Evolutionary conservation across 1,140 invertebrate genomes (phyloP).

Genomic region (Drosophila neocordata): DNA sequence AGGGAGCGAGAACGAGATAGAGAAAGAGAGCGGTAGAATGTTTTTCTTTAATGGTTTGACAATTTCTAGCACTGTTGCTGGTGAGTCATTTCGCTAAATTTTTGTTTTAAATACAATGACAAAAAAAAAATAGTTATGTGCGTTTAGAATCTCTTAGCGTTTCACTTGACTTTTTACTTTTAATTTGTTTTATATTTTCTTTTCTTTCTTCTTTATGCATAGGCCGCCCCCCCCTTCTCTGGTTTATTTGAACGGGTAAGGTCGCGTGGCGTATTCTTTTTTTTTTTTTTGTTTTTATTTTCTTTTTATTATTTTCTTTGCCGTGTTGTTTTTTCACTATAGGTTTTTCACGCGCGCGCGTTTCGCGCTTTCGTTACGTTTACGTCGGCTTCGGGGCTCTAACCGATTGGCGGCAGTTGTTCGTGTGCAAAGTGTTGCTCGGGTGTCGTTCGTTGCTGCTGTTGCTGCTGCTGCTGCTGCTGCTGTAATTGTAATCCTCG

Average conservation of each 20-base stretch:
- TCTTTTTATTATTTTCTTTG: constrained; percentile 14
- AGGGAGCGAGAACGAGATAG: constrained; percentile 10
- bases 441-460: constrained; percentile 37
- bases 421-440: constrained; percentile 54
- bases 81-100: constrained; percentile 63
- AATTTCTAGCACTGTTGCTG: constrained; percentile 56
- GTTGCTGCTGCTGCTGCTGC: constrained; percentile 23
- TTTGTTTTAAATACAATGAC: constrained; percentile 29
- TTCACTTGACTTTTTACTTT: constrained; percentile 53
- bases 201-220: constrained; percentile 61
- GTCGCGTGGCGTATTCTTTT: constrained; percentile 68
- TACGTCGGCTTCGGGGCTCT: constrained; percentile 45
- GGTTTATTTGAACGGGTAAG: constrained; percentile 54
- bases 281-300: constrained; percentile 36
- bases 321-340: constrained; percentile 51
- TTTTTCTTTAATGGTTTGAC: constrained; percentile 50
- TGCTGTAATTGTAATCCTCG: constrained; percentile 78
- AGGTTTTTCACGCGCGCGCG: constrained; percentile 70
- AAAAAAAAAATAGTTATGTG: constrained; percentile 28
- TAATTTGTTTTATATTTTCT: background rate
- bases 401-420: constrained; percentile 44
- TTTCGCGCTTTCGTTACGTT: constrained; percentile 47
- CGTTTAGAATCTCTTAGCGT: constrained; percentile 58
- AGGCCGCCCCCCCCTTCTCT: constrained; percentile 48
- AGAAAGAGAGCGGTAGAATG: constrained; percentile 35